Evolutionary conservation across 2,797 vertebrate genomes (phyloP), one percentile per base, ranked within the genome.

Genomic region (Heteromormyrus szaboi): DNA sequence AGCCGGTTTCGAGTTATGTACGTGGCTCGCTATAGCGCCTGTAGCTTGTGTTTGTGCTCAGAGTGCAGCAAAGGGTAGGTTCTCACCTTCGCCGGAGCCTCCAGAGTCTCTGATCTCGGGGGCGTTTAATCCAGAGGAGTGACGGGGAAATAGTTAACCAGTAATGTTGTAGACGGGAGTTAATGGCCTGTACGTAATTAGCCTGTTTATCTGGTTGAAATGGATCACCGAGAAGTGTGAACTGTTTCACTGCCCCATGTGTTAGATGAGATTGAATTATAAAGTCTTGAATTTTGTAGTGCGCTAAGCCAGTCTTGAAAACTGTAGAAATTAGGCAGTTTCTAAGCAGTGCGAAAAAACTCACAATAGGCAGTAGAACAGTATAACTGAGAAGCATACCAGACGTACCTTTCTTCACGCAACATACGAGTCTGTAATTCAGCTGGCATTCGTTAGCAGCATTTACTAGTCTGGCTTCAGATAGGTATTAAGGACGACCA

Each of bases 191-290:
- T 68, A 33, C 33, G 53, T 68, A 59, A 89, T 90, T 94, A 90
- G 93, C 91, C 92, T 4, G 22, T 94, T 92, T 92, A 93, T 94
- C 91, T 92, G 89, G 89, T 92, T 92, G 92, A 95, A 94, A 94
- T 94, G 93, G 93, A 93, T 95, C 94, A 93, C 90, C 89, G 91
- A 93, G 91, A n/a, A 12, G n/a, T 54, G 2, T 48, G 25, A 53
- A n/a, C 25, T 68, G 12, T 86, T 89, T 89, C 4, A 22, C 19
- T 41, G 54, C 93, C 93, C 93, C 93, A 92, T 94, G 92, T 93
- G 89, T 92, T 90, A 41, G 17, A 2, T 83, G 19, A n/a, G 19
- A 83, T 88, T 84, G 53, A 48, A 83, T 62, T 65, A 85, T 41
- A 85, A 22, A 85, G 12, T 62, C 48, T 54, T 25, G 81, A 86